A percentile compares a stretch with the other conserved stretches of the same genome.
phyloP scores from a whole-genome alignment of 2,113 vertebrate genomes.

The Mormoops blainvillei region DNA sequence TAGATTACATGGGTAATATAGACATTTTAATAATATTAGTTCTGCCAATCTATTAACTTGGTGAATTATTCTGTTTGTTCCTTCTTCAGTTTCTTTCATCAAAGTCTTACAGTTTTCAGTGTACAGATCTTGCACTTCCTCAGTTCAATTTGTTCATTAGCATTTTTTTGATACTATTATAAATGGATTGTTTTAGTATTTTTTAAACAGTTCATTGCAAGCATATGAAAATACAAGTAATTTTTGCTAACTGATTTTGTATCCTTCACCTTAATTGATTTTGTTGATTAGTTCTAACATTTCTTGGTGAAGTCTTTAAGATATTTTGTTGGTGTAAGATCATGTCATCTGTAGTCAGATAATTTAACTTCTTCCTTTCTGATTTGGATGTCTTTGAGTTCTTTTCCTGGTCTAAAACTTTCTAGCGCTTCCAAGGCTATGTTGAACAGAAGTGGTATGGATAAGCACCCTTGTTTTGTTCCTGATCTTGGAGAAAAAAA shows the following conservation, averaged over 20 bases:
- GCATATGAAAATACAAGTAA: not conserved
- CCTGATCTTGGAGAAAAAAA: not conserved
- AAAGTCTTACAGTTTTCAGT: not conserved
- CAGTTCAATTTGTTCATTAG: not conserved
- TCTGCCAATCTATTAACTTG: not conserved
- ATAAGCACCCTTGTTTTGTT: not conserved
- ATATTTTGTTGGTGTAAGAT: not conserved
- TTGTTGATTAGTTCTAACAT: not conserved
- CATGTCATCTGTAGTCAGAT: not conserved
- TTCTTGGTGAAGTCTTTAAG: not conserved
- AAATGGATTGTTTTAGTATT: not conserved
- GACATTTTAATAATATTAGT: not conserved
- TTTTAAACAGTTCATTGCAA: not conserved
- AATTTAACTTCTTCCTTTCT: not conserved
- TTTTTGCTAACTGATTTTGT: not conserved
- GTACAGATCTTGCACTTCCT: not conserved
- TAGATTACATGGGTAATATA: not conserved
- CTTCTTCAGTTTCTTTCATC: not conserved
- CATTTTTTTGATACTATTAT: not conserved
- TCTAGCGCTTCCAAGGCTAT: not conserved
- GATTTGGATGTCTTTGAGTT: not conserved
- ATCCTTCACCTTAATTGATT: not conserved
- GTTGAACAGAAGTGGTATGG: not conserved
- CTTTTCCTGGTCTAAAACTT: not conserved
- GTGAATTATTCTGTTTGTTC: not conserved